These are phyloP conservation scores for Triops cancriformis DNA, from an alignment of 1,140 invertebrate genomes.

Conservation along the genomic window DNA sequence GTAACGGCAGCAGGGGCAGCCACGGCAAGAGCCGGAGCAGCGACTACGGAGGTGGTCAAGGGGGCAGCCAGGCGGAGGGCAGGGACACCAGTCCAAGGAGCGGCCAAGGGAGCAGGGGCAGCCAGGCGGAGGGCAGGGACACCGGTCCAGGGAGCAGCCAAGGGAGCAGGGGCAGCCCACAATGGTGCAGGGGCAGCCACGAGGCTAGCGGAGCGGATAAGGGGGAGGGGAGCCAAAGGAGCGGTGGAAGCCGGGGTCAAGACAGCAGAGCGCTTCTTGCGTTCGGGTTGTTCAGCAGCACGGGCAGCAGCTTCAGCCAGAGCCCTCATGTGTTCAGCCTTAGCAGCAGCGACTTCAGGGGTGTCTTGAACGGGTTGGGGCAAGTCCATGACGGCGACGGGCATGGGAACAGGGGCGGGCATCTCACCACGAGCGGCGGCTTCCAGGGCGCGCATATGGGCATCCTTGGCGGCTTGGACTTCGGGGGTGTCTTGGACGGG, in stretches of 20 bases:
- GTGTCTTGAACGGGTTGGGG: slow-evolving; percentile 24
- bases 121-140: slow-evolving; percentile 33
- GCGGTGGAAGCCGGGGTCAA: slow-evolving; percentile 15
- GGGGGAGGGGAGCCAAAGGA: not conserved
- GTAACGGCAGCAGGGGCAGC: slow-evolving; percentile 31
- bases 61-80: too few species aligned
- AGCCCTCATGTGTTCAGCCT: slow-evolving; percentile 33
- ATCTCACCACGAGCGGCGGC: not conserved
- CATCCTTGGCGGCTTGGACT: slow-evolving; percentile 25
- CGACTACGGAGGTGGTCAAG: too few species aligned
- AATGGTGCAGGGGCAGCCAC: slow-evolving; percentile 25
- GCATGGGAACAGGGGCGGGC: not conserved
- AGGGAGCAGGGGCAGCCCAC: slow-evolving; percentile 23
- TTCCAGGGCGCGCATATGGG: slow-evolving; percentile 19
- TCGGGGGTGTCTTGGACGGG: slow-evolving; percentile 25
- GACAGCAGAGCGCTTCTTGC: slow-evolving; percentile 18
- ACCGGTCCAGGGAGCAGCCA: slow-evolving; percentile 31
- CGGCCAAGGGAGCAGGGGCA: slow-evolving; percentile 34
- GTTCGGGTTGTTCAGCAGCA: slow-evolving; percentile 15
- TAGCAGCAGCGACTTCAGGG: slow-evolving; percentile 24
- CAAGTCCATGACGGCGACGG: slow-evolving; percentile 15
- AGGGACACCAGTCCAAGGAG: too few species aligned
- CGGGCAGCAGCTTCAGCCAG: slow-evolving; percentile 25
- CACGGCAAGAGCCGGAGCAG: too few species aligned
- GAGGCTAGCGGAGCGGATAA: not conserved